Evolutionary conservation across 2,113 vertebrate species (phyloP).

Genomic region (Aegotheles bennettii): DNA sequence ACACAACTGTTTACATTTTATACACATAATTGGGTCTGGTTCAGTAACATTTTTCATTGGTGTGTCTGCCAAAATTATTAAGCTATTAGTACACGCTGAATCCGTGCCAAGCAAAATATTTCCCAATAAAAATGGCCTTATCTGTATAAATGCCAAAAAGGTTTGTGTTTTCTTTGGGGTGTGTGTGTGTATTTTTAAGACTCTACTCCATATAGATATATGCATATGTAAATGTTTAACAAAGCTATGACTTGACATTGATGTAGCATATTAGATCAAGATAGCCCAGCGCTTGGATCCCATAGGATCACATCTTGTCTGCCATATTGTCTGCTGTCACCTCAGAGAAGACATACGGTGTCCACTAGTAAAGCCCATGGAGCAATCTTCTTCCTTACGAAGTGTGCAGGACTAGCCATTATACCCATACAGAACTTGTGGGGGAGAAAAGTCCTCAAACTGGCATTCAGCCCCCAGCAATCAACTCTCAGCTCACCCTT

Average conservation of each 20-base stretch:
- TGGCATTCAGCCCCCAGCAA: neutral
- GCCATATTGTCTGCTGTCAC: neutral
- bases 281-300: neutral
- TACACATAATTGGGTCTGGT: conserved; percentile 38
- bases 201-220: neutral
- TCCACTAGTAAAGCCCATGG: neutral
- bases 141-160: conserved; percentile 44
- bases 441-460: neutral
- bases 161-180: conserved; percentile 13
- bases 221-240: neutral
- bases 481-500: neutral
- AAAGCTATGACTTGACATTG: neutral
- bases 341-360: rapidly evolving
- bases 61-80: conserved; percentile 36
- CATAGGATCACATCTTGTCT: neutral
- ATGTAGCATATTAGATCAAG: neutral
- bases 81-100: conserved; percentile 41
- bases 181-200: neutral
- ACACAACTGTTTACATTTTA: conserved; percentile 47
- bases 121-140: conserved; percentile 41
- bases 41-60: conserved; percentile 46
- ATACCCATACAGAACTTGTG: neutral
- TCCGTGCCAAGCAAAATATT: neutral
- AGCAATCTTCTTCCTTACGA: neutral
- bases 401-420: neutral